Percentiles rank a stretch among this genome's conserved stretches.
phyloP scores from a whole-genome alignment of 2,113 vertebrate species.

The Dendropsophus ebraccatus region DNA sequence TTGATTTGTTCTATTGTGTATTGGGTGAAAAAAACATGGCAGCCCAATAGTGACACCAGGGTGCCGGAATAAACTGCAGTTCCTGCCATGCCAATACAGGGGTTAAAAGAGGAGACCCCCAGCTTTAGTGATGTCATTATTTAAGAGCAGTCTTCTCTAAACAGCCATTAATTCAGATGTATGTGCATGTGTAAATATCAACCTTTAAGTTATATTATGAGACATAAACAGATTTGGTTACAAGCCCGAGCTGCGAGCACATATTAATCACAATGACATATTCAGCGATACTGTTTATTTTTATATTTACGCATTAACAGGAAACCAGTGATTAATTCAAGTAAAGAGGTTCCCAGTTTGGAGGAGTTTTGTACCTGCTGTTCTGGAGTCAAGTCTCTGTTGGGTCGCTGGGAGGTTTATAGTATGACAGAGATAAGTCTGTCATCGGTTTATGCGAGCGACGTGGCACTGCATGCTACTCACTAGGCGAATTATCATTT shows the following conservation, averaged over 20 bases:
- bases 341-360: neutral
- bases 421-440: too few relatives aligned
- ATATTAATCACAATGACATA: constrained; percentile 43
- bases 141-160: constrained; percentile 28
- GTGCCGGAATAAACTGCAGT: neutral
- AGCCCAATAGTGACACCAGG: too few relatives aligned
- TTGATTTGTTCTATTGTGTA: too few relatives aligned
- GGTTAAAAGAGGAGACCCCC: neutral
- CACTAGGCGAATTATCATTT: too few relatives aligned
- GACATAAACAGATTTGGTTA: constrained; percentile 45
- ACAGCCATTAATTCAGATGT: constrained; percentile 41
- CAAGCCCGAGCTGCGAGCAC: neutral
- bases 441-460: too few relatives aligned
- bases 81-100: neutral
- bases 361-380: neutral
- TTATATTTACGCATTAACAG: constrained; percentile 41
- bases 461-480: too few relatives aligned
- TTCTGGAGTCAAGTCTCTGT: too few relatives aligned
- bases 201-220: constrained; percentile 40
- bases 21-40: too few relatives aligned
- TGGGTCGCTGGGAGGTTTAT: too few relatives aligned
- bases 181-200: constrained; percentile 33
- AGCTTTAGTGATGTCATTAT: constrained; percentile 31
- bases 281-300: constrained; percentile 27
- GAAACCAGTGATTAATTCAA: constrained; percentile 22